A percentile compares a stretch with the other conserved stretches of the same genome.
Evolutionary conservation across 2,113 vertebrate species (phyloP).

Genomic region (Pyrgilauda ruficollis): DNA sequence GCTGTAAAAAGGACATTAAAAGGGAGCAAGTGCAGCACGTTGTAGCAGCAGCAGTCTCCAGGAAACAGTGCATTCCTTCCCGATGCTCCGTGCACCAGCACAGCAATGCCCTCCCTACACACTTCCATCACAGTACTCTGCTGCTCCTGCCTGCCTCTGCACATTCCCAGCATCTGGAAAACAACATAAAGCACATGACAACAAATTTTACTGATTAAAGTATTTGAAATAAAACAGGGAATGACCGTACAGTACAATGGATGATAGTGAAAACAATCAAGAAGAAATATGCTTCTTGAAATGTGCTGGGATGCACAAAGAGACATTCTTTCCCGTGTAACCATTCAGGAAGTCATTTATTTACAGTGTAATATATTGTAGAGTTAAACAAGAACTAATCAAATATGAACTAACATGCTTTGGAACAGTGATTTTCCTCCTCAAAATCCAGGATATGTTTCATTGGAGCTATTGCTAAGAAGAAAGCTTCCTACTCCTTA

Average conservation of each 20-base stretch:
- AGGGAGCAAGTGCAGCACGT: accelerated
- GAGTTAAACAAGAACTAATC: not conserved
- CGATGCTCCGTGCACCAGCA: accelerated
- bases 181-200: not conserved
- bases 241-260: not conserved
- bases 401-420: not conserved
- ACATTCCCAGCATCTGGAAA: not conserved
- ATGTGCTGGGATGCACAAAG: not conserved
- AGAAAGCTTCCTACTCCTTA: not conserved
- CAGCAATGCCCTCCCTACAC: not conserved
- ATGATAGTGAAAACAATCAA: not conserved
- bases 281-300: not conserved
- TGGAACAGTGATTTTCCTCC: not conserved
- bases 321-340: not conserved
- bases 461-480: not conserved
- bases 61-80: not conserved
- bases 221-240: not conserved
- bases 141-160: not conserved
- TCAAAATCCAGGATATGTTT: not conserved
- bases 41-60: not conserved
- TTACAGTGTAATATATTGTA: not conserved
- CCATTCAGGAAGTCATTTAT: not conserved
- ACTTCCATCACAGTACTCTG: not conserved
- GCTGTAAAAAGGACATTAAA: not conserved
- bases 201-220: not conserved